A percentile compares a stretch with the other conserved stretches of the same genome.
Conservation (phyloP, 2,888 invertebrate genomes). For the Cerceris ruficornis region DNA sequence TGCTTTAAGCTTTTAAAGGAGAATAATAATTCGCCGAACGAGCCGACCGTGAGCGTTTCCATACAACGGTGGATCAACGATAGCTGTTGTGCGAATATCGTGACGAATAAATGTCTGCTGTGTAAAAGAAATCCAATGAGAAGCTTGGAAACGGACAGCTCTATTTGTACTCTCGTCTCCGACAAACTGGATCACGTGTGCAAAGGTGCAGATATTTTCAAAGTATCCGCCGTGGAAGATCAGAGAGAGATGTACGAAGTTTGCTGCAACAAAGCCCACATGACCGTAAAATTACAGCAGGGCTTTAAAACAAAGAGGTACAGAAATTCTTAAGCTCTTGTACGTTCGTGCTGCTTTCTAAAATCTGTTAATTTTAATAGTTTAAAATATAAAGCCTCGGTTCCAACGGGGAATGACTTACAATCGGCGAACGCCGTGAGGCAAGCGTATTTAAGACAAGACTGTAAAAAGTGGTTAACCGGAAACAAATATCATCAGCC, state of each 20-base stretch:
- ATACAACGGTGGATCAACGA: slow-evolving; percentile 76
- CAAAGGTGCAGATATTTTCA: slow-evolving; percentile 72
- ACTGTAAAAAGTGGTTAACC: slow-evolving; percentile 73
- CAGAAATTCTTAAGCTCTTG: neutral
- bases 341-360: neutral
- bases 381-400: slow-evolving; percentile 32
- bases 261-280: slow-evolving; percentile 63
- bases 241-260: slow-evolving; percentile 61
- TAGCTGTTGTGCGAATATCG: slow-evolving; percentile 75
- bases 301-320: slow-evolving; percentile 51
- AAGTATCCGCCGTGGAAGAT: slow-evolving; percentile 29
- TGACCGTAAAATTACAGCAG: slow-evolving; percentile 34
- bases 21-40: slow-evolving; percentile 42
- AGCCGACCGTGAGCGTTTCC: slow-evolving; percentile 63
- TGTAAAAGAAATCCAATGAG: slow-evolving; percentile 61
- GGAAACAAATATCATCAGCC: slow-evolving; percentile 77
- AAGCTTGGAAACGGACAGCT: slow-evolving; percentile 21
- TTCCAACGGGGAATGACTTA: slow-evolving; percentile 83
- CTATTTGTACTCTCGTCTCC: slow-evolving; percentile 64
- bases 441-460: slow-evolving; percentile 67
- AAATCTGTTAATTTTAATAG: slow-evolving; percentile 17
- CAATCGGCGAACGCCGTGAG: slow-evolving; percentile 83
- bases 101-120: slow-evolving; percentile 74
- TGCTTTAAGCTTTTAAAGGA: slow-evolving; percentile 68
- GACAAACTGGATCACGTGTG: slow-evolving; percentile 67